Evolutionary conservation across 92 coral and sea anemone species (phyloP).

Genomic region (Actinostola sp.): DNA sequence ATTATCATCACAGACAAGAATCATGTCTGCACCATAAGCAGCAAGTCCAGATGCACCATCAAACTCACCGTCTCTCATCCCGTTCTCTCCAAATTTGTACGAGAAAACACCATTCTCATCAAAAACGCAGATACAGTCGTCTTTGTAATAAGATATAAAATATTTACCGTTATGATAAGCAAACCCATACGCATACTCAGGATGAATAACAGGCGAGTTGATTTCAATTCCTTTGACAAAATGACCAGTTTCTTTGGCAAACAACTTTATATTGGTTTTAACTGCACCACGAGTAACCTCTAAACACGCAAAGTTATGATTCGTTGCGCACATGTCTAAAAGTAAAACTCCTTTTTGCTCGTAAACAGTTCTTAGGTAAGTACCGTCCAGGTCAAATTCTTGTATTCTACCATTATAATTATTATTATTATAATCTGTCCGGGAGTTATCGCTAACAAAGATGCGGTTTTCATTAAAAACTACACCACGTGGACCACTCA

Average conservation of each 20-base stretch:
- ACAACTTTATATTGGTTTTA: neutral
- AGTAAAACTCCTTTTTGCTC: neutral
- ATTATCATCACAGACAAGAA: neutral
- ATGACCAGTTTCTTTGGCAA: conserved; percentile 4
- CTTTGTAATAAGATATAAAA: neutral
- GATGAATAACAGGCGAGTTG: neutral
- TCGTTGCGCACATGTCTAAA: neutral
- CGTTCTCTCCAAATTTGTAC: conserved; percentile 19
- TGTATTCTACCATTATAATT: neutral
- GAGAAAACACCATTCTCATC: conserved; percentile 7
- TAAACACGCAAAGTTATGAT: conserved; percentile 5
- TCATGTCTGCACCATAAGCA: conserved; percentile 37
- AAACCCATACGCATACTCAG: neutral
- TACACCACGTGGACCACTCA: conserved; percentile 2
- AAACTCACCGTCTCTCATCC: neutral
- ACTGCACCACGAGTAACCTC: neutral
- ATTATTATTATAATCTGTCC: too few species aligned
- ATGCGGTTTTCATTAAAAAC: neutral
- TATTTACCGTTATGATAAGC: conserved; percentile 17
- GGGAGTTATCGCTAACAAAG: neutral
- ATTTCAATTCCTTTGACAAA: neutral
- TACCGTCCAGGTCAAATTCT: conserved; percentile 2
- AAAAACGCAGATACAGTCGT: conserved; percentile 5
- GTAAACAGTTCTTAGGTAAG: neutral
- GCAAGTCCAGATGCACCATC: conserved; percentile 12